Percentiles rank a stretch among this genome's conserved stretches.
These are phyloP conservation scores for Diadema setosum DNA, from an alignment of 35 echinoderm and acorn worm genomes.

Conservation along the genomic window DNA sequence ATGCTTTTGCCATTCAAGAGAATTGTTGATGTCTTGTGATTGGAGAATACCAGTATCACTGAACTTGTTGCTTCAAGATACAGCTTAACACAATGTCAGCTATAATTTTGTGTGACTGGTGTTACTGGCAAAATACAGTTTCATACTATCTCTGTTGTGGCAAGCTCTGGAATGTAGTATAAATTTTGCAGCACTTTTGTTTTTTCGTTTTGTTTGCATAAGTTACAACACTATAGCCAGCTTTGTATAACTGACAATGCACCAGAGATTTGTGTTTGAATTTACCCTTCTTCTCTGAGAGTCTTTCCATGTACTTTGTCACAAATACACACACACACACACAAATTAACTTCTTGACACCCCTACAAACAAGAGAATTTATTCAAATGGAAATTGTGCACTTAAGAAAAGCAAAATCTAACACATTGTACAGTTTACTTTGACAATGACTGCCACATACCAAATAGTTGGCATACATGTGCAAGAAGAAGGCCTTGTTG, in stretches of 20 bases:
- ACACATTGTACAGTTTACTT: background rate
- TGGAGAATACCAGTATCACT: no score
- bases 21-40: no score
- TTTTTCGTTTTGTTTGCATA: no score
- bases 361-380: background rate
- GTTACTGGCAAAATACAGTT: no score
- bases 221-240: background rate
- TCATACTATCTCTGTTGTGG: no score
- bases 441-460: slow-evolving; percentile 62
- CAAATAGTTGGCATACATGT: slow-evolving; percentile 92
- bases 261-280: background rate
- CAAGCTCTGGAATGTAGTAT: no score
- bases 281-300: background rate
- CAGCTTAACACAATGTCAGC: no score
- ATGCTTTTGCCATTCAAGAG: no score
- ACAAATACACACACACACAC: background rate
- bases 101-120: no score
- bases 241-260: background rate
- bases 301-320: background rate
- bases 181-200: no score
- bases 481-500: slow-evolving; percentile 77
- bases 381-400: background rate
- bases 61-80: no score
- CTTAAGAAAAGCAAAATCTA: background rate
- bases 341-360: background rate